Evolutionary conservation across 2,888 invertebrate genomes (phyloP).

Genomic region (Opisthograptis luteolata): DNA sequence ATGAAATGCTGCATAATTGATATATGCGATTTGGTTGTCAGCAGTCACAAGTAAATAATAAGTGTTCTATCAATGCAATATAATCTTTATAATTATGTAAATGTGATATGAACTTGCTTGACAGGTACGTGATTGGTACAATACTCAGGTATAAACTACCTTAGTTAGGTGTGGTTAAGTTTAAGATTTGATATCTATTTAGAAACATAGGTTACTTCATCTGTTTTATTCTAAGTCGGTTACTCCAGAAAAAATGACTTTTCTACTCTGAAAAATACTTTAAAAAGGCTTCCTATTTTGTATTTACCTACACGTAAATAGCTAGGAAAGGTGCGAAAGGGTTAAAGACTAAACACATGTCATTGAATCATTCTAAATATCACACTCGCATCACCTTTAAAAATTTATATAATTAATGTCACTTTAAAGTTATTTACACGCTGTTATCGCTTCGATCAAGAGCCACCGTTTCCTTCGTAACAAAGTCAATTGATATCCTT

Average conservation of each 20-base stretch:
- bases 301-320: no score
- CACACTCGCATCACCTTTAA: conserved; percentile 21
- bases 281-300: no score
- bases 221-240: no score
- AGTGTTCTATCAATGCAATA: not conserved
- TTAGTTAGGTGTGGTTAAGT: no score
- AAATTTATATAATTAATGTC: no score
- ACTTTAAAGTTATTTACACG: conserved; percentile 11
- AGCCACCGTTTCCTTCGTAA: conserved; percentile 8
- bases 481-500: conserved; percentile 12
- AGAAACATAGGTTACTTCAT: no score
- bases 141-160: no score
- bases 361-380: conserved; percentile 10
- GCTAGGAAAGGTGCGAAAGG: no score
- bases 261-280: no score
- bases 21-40: conserved; percentile 1
- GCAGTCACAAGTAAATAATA: not conserved
- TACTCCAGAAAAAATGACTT: no score
- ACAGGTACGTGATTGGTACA: conserved; percentile 33
- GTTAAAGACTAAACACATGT: not conserved
- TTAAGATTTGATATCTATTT: no score
- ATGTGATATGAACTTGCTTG: conserved; percentile 32
- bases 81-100: conserved; percentile 45
- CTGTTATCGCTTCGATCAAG: conserved; percentile 13
- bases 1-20: not conserved